Base-by-base conservation (phyloP, 2,888 invertebrate genomes). In the Cabera pusaria region DNA sequence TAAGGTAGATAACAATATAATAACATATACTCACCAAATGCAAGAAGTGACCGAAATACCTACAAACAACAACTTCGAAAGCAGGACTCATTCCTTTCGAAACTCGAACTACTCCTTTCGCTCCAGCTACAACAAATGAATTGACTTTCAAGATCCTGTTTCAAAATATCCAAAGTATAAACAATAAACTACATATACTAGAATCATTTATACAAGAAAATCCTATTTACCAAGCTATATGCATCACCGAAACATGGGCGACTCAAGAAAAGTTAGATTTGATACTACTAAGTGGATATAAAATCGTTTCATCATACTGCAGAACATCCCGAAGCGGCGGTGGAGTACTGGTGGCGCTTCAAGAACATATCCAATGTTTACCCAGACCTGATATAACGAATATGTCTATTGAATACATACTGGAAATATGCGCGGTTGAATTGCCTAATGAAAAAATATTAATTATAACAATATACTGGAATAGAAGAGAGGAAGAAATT, bases 391-490 rank as follows among this genome's bases (percentile, higher is more conserved):
- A 26, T 26, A 26, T 26, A n/a, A 17, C 9, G 0, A 12, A 18
- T 6, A 26, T 17, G 26, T 26, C 26, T 9, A 26, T 26, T n/a
- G 26, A 26, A 17, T 26, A 26, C 7, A 5, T 26, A 1, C 6
- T 17, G 9, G 26, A 26, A 26, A n/a, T 26, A 26, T 26, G 26
- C n/a, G 17, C 26, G 5, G 10, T 26, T 9, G 26, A 26, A n/a
- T 6, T 26, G 4, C 7, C 6, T 1, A 25, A 25, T 16, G 4
- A 3, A 16, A 14, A 25, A 16, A 25, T 8, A 16, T 25, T 25
- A 8, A 25, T 17, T 17, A 10, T 26, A 5, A 26, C 17, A 16
- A 17, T 23, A 1, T 23, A 23, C 6, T 25, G 25, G 25, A 25
- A 25, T 25, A 9, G 25, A 3, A 25, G 25, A 16, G 25, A 25